Percentiles rank a stretch among this genome's conserved stretches.
These are phyloP conservation scores for Sardina pilchardus DNA, from an alignment of 2,113 vertebrate species.

Conservation along the genomic window DNA sequence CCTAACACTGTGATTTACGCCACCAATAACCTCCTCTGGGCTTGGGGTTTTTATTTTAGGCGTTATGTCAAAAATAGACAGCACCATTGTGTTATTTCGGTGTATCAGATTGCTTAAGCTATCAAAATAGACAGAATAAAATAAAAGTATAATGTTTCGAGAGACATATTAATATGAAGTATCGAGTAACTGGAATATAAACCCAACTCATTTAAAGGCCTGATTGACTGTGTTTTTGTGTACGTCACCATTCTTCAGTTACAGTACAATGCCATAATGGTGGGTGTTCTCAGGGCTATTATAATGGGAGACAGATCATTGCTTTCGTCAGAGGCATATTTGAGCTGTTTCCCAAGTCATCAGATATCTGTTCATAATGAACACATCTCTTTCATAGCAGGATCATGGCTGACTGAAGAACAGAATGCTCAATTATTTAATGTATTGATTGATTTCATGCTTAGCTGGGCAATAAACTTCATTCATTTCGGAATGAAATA, in stretches of 20 bases:
- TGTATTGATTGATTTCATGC: background rate
- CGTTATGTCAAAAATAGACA: conserved; percentile 26
- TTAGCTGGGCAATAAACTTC: background rate
- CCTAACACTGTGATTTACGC: conserved; percentile 19
- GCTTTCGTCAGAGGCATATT: background rate
- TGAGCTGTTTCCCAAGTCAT: background rate
- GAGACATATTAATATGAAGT: background rate
- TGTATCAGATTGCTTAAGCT: background rate
- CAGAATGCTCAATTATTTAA: background rate
- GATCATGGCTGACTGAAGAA: background rate
- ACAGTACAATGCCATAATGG: background rate
- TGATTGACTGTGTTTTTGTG: background rate
- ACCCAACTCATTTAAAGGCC: background rate
- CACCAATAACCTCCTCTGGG: background rate
- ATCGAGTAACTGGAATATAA: background rate
- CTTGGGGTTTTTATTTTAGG: background rate
- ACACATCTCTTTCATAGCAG: background rate
- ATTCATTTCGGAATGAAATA: background rate
- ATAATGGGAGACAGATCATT: background rate
- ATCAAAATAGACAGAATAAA: background rate
- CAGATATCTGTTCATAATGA: background rate
- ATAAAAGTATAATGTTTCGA: conserved; percentile 42
- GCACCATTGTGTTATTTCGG: background rate
- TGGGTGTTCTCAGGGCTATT: background rate
- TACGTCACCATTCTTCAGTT: conserved; percentile 1